Conservation (phyloP, 1,140 invertebrate genomes). For the Trichonephila clavata region DNA sequence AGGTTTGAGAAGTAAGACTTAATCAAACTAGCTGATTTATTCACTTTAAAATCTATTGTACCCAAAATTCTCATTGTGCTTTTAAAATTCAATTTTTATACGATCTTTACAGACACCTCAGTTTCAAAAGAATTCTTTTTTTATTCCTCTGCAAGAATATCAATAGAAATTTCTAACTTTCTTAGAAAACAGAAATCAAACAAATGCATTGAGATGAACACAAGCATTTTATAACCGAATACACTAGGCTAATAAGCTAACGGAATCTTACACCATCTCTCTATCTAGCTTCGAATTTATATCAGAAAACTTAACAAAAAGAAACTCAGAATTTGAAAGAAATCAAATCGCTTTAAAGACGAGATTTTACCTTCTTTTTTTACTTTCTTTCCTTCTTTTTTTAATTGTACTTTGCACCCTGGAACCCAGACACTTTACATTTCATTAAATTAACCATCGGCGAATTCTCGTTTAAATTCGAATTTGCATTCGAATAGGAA, state of each 20-base stretch:
- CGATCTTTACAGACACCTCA: neutral
- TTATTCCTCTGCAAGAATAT: neutral
- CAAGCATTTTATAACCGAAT: neutral
- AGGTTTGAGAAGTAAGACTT: neutral
- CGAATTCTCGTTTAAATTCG: constrained; percentile 49
- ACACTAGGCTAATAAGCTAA: neutral
- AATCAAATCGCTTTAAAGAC: constrained; percentile 19
- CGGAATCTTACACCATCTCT: neutral
- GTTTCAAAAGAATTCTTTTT: neutral
- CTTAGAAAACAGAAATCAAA: neutral
- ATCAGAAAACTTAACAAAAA: neutral
- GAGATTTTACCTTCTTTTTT: neutral
- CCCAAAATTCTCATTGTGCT: neutral
- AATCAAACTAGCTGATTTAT: neutral
- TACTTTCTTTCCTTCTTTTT: neutral
- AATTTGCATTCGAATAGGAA: constrained; percentile 63
- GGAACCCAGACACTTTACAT: constrained; percentile 30
- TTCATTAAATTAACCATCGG: constrained; percentile 69
- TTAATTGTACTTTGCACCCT: constrained; percentile 36
- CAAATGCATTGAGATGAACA: neutral
- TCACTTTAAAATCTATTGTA: neutral
- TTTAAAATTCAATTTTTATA: neutral
- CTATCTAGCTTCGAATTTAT: neutral
- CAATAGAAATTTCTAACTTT: neutral
- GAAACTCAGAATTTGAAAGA: constrained; percentile 1